A percentile compares a stretch with the other conserved stretches of the same genome.
Conservation (phyloP, 2,113 vertebrate species). For the Rhinoptilus africanus region DNA sequence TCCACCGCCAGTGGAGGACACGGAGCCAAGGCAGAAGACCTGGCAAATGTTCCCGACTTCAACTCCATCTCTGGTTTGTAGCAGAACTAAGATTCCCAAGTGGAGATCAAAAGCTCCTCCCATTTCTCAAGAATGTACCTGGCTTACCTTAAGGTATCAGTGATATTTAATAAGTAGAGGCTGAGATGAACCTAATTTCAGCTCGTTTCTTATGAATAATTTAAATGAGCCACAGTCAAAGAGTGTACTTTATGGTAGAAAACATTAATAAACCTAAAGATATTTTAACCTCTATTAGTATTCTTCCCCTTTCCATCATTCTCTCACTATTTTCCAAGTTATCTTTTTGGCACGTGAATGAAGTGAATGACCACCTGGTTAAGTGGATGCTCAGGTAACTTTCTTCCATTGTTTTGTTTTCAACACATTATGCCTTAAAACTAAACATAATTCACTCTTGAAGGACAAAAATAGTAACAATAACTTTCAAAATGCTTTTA, state of each 20-base stretch:
- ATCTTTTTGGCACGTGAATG: neutral
- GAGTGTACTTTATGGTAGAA: neutral
- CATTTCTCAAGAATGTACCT: neutral
- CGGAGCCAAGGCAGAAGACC: neutral
- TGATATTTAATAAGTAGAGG: neutral
- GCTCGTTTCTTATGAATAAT: neutral
- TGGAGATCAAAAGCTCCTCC: neutral
- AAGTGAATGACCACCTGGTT: neutral
- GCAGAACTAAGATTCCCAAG: neutral
- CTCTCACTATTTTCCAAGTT: neutral
- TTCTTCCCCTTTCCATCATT: neutral
- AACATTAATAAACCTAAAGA: neutral
- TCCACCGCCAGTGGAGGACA: too few species aligned
- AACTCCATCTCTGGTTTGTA: neutral
- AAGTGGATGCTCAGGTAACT: neutral
- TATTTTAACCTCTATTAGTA: neutral
- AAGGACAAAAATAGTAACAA: neutral
- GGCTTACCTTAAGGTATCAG: too few species aligned
- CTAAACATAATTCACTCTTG: neutral
- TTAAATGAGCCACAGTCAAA: too few species aligned
- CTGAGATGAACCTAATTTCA: neutral
- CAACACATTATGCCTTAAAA: neutral
- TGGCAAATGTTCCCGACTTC: neutral
- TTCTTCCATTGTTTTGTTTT: neutral
- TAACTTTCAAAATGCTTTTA: neutral